Percentiles rank a stretch among this genome's conserved stretches.
phyloP scores from a whole-genome alignment of 2,888 invertebrate species.

The Rhagophthalmus giganteus region DNA sequence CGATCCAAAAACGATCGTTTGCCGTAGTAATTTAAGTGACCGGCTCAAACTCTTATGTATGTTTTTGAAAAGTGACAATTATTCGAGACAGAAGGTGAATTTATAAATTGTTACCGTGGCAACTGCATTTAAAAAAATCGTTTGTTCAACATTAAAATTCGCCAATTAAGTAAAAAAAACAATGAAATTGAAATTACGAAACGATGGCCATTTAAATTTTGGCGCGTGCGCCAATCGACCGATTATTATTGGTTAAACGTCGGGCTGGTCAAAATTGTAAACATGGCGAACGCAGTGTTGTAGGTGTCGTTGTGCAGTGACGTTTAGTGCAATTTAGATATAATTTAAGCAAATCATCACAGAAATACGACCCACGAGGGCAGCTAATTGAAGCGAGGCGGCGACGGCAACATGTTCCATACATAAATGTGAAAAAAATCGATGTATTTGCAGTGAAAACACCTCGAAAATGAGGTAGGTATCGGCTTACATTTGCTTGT shows the following conservation, averaged over 20 bases:
- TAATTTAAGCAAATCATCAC: constrained; percentile 12
- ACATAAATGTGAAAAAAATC: constrained; percentile 38
- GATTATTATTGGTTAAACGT: constrained; percentile 34
- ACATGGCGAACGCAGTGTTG: constrained; percentile 39
- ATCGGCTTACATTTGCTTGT: constrained; percentile 1
- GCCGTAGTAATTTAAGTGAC: too few relatives aligned
- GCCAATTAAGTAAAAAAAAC: too few relatives aligned
- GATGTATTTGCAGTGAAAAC: constrained; percentile 41
- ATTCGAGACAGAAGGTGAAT: too few relatives aligned
- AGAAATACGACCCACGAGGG: constrained; percentile 5
- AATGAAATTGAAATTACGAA: too few relatives aligned
- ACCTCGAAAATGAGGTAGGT: constrained; percentile 45
- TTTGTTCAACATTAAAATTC: too few relatives aligned
- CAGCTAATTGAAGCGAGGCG: constrained; percentile 7
- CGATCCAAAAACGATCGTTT: too few relatives aligned
- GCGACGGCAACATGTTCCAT: constrained; percentile 37
- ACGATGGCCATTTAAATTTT: constrained; percentile 50
- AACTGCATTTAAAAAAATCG: too few relatives aligned
- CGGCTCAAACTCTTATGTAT: too few relatives aligned
- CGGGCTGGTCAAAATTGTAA: constrained; percentile 49
- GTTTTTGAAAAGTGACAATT: too few relatives aligned
- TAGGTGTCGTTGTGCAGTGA: constrained; percentile 28
- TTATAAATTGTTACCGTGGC: too few relatives aligned
- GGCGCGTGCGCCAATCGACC: constrained; percentile 28
- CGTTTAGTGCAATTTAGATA: constrained; percentile 24